Base-by-base conservation (phyloP, 1,140 invertebrate genomes). In the Zaprionus ornatus region DNA sequence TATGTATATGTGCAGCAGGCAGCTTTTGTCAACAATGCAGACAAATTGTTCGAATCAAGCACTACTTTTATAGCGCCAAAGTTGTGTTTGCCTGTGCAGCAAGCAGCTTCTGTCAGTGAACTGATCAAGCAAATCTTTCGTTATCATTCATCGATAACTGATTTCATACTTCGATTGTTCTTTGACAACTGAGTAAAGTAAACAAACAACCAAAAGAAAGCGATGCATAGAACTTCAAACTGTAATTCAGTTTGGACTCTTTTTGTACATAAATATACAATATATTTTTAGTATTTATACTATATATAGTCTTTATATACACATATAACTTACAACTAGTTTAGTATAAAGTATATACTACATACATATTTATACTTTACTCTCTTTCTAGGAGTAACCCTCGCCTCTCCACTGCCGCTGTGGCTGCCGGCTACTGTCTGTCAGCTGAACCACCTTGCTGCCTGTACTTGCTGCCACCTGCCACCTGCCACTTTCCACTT, bases 401-500 rank as follows among this genome's bases (percentile, higher is more conserved):
- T 52, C 60, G 25, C 12, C 17, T 2, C 35, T 37, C 13, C 15
- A 4, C 13, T 15, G 4, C 1, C 4, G 27, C 17, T 29, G 40
- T 17, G n/a, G 37, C n/a, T 29, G 15, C 45, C 4, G 27, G 19
- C 15, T 48, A 35, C 35, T 54, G 27, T 25, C 19, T 37, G 61
- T 19, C 29, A 35, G 27, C 12, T 62, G 42, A 32, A 32, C 60
- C 25, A 48, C 42, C 25, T 55, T 55, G 52, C 4, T 56, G 29
- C 17, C 55, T 7, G 12, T 27, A 21, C 37, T 2, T 19, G 3
- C 5, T 48, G 35, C 40, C 29, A 15, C 4, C 25, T 64, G 62
- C 48, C 13, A 32, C 61, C 52, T 64, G 50, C 48, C n/a, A 52
- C 61, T 37, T 23, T 19, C 57, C 21, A 27, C 57, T 42, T 35